phyloP scores from a whole-genome alignment of 2,888 invertebrate genomes.

The Drosophila histrio region DNA sequence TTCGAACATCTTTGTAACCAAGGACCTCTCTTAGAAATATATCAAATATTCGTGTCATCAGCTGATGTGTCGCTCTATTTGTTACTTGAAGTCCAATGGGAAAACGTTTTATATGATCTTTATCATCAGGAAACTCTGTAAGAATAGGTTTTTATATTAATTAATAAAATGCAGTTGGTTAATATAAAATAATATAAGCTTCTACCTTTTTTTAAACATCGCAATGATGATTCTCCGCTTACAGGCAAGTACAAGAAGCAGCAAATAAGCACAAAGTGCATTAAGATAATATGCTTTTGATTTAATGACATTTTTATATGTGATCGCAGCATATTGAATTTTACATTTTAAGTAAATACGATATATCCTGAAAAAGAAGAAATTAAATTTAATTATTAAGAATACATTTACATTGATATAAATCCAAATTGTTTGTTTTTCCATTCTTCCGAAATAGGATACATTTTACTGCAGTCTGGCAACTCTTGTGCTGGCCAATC shows the following conservation, averaged over 20 bases:
- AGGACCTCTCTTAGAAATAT: conserved; percentile 86
- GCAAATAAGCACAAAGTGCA: background rate
- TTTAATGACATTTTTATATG: conserved; percentile 13
- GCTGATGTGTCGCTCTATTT: conserved; percentile 85
- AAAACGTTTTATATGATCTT: conserved; percentile 5
- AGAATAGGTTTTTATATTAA: background rate
- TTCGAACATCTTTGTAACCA: conserved; percentile 84
- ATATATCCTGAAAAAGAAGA: background rate
- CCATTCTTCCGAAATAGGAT: background rate
- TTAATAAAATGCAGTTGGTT: background rate
- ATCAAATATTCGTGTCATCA: conserved; percentile 86
- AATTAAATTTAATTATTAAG: background rate
- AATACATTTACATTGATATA: too few relatives aligned
- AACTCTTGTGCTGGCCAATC: background rate
- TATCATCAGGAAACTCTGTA: conserved; percentile 15
- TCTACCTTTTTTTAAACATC: conserved; percentile 25
- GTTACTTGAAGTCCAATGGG: conserved; percentile 85
- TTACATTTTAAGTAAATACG: background rate
- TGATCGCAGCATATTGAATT: background rate
- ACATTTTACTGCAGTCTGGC: background rate
- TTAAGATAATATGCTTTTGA: background rate
- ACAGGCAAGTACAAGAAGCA: conserved; percentile 3
- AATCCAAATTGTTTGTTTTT: background rate
- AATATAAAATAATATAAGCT: background rate
- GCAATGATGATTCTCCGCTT: background rate